A percentile compares a stretch with the other conserved stretches of the same genome.
These are phyloP conservation scores for Ataeniobius toweri DNA, from an alignment of 2,797 vertebrate genomes.

Conservation along the genomic window DNA sequence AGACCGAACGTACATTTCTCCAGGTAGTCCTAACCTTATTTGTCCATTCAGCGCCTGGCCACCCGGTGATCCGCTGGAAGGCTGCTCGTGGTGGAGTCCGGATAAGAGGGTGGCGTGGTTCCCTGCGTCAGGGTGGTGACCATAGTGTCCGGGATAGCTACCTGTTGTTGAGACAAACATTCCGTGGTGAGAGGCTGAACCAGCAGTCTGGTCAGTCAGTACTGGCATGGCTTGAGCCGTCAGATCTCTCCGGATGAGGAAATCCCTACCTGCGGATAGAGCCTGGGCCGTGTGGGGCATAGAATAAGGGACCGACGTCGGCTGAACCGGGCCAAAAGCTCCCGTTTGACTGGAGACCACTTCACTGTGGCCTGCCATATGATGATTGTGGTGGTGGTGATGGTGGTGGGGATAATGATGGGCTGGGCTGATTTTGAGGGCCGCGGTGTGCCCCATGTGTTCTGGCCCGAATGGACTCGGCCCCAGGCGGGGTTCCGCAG, in stretches of 20 bases:
- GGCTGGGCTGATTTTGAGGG: slow-evolving; percentile 93
- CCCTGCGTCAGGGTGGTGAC: slow-evolving; percentile 90
- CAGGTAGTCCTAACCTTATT: slow-evolving; percentile 97
- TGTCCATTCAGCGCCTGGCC: slow-evolving; percentile 94
- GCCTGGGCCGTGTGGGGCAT: slow-evolving; percentile 86
- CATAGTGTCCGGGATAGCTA: slow-evolving; percentile 95
- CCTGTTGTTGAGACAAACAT: slow-evolving; percentile 99
- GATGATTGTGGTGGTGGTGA: slow-evolving; percentile 90
- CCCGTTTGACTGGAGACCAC: slow-evolving; percentile 92
- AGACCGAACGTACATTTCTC: slow-evolving; percentile 96
- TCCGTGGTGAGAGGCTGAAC: slow-evolving; percentile 92
- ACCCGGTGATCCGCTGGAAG: slow-evolving; percentile 91
- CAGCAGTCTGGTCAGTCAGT: slow-evolving; percentile 85
- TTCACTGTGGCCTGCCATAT: slow-evolving; percentile 91
- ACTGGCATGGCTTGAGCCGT: slow-evolving; percentile 89
- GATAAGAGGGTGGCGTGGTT: slow-evolving; percentile 90
- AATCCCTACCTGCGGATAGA: slow-evolving; percentile 91
- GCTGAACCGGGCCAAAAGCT: slow-evolving; percentile 89
- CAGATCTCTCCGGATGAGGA: slow-evolving; percentile 88
- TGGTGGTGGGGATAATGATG: slow-evolving; percentile 90
- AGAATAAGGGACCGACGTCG: slow-evolving; percentile 83
- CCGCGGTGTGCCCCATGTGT: slow-evolving; percentile 91
- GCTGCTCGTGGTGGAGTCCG: slow-evolving; percentile 93
- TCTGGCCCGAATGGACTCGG: slow-evolving; percentile 90
- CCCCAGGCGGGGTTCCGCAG: slow-evolving; percentile 89